Conservation (phyloP, 2,113 vertebrate species). For the Galemys pyrenaicus region DNA sequence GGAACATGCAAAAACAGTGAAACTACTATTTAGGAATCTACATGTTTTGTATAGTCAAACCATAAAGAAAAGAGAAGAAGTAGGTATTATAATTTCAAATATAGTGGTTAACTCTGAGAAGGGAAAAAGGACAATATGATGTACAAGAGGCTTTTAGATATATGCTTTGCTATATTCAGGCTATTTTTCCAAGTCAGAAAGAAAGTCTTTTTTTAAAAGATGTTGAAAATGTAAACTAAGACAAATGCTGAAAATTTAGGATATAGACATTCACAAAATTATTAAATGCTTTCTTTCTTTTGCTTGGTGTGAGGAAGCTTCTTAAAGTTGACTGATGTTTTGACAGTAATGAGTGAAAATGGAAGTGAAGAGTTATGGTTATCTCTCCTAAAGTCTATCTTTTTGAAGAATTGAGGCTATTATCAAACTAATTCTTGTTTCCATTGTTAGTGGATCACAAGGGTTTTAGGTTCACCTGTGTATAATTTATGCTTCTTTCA, state of each 20-base stretch:
- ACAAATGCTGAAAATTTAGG: neutral
- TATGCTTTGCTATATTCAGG: neutral
- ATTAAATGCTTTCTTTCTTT: neutral
- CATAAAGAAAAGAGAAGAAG: neutral
- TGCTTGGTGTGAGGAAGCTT: neutral
- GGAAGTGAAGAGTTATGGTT: neutral
- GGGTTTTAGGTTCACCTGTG: neutral
- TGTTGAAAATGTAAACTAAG: neutral
- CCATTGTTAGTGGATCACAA: neutral
- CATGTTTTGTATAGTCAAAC: neutral
- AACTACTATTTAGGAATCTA: neutral
- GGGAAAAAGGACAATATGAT: neutral
- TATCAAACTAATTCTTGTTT: neutral
- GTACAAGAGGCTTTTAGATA: neutral
- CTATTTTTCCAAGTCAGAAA: neutral
- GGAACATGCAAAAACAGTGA: neutral
- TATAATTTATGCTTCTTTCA: neutral
- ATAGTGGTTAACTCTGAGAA: neutral
- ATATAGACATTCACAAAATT: neutral
- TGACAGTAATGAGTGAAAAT: neutral
- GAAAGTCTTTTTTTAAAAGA: neutral
- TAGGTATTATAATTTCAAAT: neutral
- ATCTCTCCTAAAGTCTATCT: neutral
- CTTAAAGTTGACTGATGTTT: neutral
- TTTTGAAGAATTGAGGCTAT: neutral